Evolutionary conservation across 2,113 vertebrate genomes (phyloP).

Genomic region (Pomatostomus ruficeps): DNA sequence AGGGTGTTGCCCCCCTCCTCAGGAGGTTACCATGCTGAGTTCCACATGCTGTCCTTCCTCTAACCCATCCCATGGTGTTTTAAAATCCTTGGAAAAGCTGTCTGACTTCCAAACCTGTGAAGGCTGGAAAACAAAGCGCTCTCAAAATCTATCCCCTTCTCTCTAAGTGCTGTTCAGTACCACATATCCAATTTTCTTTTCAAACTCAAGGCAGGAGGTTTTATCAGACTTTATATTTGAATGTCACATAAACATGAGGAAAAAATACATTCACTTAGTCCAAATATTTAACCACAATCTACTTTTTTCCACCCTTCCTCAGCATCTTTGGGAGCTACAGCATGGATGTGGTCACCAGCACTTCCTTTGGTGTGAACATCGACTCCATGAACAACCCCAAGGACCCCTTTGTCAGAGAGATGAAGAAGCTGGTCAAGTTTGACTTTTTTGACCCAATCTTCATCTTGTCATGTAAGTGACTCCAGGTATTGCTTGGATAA

Average conservation of each 20-base stretch:
- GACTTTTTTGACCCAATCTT: constrained; percentile 60
- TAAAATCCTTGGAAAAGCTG: neutral
- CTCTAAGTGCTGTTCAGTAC: neutral
- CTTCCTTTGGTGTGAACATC: constrained; percentile 82
- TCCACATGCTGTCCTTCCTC: neutral
- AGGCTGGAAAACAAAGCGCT: neutral
- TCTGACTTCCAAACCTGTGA: neutral
- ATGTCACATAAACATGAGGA: neutral
- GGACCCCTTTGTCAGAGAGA: constrained; percentile 80
- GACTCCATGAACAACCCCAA: constrained; percentile 84
- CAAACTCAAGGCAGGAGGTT: neutral
- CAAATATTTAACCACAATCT: neutral
- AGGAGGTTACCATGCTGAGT: neutral
- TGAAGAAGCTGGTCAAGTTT: constrained; percentile 72
- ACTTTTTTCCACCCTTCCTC: neutral
- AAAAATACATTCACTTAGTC: neutral
- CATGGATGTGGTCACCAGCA: constrained; percentile 82
- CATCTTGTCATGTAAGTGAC: constrained; percentile 56
- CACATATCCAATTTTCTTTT: neutral
- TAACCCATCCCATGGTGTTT: neutral
- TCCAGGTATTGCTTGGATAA: neutral
- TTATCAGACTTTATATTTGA: neutral
- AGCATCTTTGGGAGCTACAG: constrained; percentile 85
- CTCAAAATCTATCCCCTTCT: neutral
- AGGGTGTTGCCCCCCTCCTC: neutral